Evolutionary conservation across 2,888 invertebrate genomes (phyloP).

Genomic region (Cremastobaeus sp.): DNA sequence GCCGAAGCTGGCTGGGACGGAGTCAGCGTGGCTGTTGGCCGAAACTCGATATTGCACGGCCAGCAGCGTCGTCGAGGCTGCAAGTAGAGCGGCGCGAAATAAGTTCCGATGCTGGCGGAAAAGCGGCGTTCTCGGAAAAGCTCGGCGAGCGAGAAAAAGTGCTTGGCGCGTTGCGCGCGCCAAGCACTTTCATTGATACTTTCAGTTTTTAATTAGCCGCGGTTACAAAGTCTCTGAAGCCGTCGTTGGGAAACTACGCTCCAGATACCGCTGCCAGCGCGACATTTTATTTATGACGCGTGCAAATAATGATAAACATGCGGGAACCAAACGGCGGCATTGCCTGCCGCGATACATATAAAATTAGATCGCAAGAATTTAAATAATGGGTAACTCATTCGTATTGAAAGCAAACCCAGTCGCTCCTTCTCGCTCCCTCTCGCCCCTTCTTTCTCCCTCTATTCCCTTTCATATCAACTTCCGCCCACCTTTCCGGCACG

Average conservation of each 20-base stretch:
- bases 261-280: slow-evolving; percentile 58
- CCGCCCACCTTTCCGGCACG: slow-evolving; percentile 56
- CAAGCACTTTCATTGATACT: slow-evolving; percentile 52
- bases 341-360: slow-evolving; percentile 49
- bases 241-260: slow-evolving; percentile 58
- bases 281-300: slow-evolving; percentile 62
- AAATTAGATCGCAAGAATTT: slow-evolving; percentile 59
- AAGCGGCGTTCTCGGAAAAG: too few relatives aligned
- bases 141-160: too few relatives aligned
- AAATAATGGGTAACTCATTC: slow-evolving; percentile 55
- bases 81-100: slow-evolving; percentile 54
- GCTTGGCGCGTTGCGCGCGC: too few relatives aligned
- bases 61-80: too few relatives aligned
- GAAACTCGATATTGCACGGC: slow-evolving; percentile 52
- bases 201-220: slow-evolving; percentile 56
- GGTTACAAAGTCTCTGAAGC: slow-evolving; percentile 52
- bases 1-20: too few relatives aligned
- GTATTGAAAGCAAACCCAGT: slow-evolving; percentile 57
- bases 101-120: slow-evolving; percentile 47
- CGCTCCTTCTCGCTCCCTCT: slow-evolving; percentile 18
- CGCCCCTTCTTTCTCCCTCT: slow-evolving; percentile 20
- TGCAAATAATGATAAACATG: slow-evolving; percentile 62
- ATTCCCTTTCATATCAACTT: slow-evolving; percentile 59
- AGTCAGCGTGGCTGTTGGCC: too few relatives aligned
- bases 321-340: slow-evolving; percentile 50